Percentiles rank a stretch among this genome's conserved stretches.
phyloP scores from a whole-genome alignment of 2,113 vertebrate species.

The Silurus glanis region DNA sequence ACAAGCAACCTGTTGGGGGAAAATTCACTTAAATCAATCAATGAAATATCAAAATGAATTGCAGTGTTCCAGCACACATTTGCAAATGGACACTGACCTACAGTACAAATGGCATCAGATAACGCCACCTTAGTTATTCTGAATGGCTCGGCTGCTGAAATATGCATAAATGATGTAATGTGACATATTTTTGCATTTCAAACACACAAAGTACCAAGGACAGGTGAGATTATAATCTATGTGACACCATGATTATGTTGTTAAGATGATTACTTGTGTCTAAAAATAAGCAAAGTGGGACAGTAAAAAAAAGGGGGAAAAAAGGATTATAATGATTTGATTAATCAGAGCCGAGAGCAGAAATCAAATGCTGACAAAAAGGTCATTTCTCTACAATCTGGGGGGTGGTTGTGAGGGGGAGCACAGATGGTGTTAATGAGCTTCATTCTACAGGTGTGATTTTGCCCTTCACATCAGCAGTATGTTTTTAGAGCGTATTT shows the following conservation, averaged over 20 bases:
- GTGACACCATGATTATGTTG: constrained; percentile 14
- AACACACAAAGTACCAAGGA: neutral
- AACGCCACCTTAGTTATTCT: neutral
- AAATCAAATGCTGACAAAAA: constrained; percentile 11
- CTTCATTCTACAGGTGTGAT: neutral
- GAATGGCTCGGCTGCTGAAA: neutral
- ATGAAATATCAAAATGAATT: neutral
- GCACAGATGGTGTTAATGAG: neutral
- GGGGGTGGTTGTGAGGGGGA: neutral
- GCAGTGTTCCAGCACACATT: constrained; percentile 6
- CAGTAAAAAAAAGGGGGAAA: constrained; percentile 33
- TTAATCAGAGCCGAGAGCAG: constrained; percentile 3
- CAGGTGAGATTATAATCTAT: constrained; percentile 29
- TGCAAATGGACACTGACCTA: constrained; percentile 8
- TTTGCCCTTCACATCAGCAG: constrained; percentile 4
- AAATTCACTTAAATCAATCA: neutral
- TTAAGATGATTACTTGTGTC: constrained; percentile 39
- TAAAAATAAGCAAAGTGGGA: neutral
- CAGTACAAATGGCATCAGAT: constrained; percentile 27
- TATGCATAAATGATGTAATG: constrained; percentile 9
- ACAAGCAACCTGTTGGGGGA: neutral
- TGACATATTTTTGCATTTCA: neutral
- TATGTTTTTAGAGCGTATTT: neutral
- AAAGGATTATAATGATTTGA: constrained; percentile 40
- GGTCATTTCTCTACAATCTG: neutral